Evolutionary conservation across 2,888 invertebrate genomes (phyloP).

Genomic region (Cynaeus angustus): DNA sequence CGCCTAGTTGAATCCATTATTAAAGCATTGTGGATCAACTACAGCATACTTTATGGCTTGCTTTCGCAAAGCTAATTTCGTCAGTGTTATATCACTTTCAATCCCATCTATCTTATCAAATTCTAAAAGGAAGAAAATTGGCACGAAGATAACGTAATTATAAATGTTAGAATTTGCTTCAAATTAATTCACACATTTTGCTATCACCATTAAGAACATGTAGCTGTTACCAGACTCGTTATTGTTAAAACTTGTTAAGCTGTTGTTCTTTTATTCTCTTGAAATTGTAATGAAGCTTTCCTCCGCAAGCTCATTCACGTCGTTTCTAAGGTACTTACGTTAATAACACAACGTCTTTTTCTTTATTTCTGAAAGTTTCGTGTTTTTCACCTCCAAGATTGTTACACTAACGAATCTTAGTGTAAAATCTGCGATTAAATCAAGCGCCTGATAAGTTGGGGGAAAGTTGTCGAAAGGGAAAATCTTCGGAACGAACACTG

Average conservation of each 20-base stretch:
- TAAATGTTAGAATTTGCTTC: slow-evolving; percentile 1
- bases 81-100: too few relatives aligned
- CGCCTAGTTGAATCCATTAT: slow-evolving; percentile 25
- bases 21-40: too few relatives aligned
- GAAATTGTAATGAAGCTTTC: slow-evolving; percentile 11
- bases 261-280: slow-evolving; percentile 8
- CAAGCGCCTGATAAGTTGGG: slow-evolving; percentile 7
- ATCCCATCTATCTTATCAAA: too few relatives aligned
- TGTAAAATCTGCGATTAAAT: slow-evolving; percentile 10
- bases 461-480: slow-evolving; percentile 2
- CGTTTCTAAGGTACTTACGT: slow-evolving; percentile 9
- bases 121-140: too few relatives aligned
- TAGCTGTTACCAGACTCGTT: slow-evolving; percentile 24
- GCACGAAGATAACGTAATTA: too few relatives aligned
- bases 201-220: slow-evolving; percentile 8
- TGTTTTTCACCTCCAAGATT: background rate
- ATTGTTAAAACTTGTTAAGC: slow-evolving; percentile 24
- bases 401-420: slow-evolving; percentile 19
- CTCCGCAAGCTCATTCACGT: slow-evolving; percentile 6
- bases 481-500: slow-evolving; percentile 1
- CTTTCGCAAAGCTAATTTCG: too few relatives aligned
- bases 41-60: too few relatives aligned
- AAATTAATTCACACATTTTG: slow-evolving; percentile 37
- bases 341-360: slow-evolving; percentile 16
- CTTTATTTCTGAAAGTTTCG: slow-evolving; percentile 12